Percentiles rank a stretch among this genome's conserved stretches.
Evolutionary conservation across 2,113 vertebrate species (phyloP).

Genomic region (Ramphastos sulfuratus): DNA sequence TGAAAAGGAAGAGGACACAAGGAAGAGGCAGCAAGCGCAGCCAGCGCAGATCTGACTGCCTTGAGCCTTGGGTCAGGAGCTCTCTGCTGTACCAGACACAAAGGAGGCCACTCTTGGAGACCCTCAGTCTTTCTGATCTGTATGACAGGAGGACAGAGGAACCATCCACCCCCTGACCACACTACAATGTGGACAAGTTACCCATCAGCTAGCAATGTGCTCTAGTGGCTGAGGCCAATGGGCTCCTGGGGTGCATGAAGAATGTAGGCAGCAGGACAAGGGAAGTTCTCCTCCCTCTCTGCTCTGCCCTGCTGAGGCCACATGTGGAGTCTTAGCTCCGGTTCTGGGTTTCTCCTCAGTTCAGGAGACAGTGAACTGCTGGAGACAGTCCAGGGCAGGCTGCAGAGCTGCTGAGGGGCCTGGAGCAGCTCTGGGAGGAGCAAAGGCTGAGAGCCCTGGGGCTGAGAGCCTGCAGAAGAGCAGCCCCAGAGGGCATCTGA

Average conservation of each 20-base stretch:
- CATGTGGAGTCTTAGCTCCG: background rate
- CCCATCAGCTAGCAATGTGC: background rate
- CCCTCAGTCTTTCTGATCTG: background rate
- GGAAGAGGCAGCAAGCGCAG: background rate
- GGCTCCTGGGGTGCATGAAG: background rate
- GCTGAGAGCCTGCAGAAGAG: background rate
- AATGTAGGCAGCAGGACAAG: background rate
- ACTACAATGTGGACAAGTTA: accelerated
- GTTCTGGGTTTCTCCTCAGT: background rate
- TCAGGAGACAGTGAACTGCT: background rate
- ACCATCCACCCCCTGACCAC: background rate
- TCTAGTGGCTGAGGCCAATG: background rate
- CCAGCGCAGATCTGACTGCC: background rate
- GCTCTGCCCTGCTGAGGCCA: background rate
- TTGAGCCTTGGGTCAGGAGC: background rate
- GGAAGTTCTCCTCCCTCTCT: background rate
- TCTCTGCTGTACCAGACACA: background rate
- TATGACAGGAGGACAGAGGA: background rate
- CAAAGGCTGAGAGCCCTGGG: too few relatives aligned
- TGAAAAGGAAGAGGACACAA: background rate
- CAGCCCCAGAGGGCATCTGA: too few relatives aligned
- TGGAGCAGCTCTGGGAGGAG: background rate
- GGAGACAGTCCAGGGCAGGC: background rate
- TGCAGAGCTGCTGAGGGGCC: background rate
- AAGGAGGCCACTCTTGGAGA: background rate